phyloP scores from a whole-genome alignment of 2,797 vertebrate genomes.

The Sternarchorhynchus goeldii region DNA sequence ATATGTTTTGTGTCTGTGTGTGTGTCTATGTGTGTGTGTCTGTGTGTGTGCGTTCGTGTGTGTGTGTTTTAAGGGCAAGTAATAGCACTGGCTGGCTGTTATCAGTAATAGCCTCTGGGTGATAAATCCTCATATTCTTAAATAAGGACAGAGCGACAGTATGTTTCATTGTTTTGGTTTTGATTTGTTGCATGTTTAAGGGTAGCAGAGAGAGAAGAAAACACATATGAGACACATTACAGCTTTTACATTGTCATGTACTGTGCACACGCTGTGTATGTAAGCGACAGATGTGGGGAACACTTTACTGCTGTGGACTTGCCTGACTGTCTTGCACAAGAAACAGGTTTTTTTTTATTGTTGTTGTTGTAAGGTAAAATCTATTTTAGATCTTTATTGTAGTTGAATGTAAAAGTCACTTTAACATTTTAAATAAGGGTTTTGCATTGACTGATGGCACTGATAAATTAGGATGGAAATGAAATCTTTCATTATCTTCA shows the following conservation, averaged over 20 bases:
- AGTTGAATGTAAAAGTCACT: constrained; percentile 63
- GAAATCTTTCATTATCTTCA: constrained; percentile 75
- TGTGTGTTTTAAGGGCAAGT: constrained; percentile 15
- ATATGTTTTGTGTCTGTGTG: constrained; percentile 20
- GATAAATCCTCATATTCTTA: constrained; percentile 36
- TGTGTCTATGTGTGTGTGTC: no score
- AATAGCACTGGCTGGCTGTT: constrained; percentile 31
- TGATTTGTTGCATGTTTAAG: constrained; percentile 29
- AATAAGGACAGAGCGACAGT: constrained; percentile 24
- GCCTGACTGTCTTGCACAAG: constrained; percentile 12
- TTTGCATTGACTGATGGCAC: constrained; percentile 69
- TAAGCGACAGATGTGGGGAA: constrained; percentile 4
- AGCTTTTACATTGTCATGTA: constrained; percentile 20
- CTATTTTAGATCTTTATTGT: constrained; percentile 65
- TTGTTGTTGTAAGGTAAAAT: constrained; percentile 43
- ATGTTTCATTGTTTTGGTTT: constrained; percentile 27
- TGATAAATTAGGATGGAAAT: constrained; percentile 81
- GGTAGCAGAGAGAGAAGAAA: constrained; percentile 9
- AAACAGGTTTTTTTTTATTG: constrained; percentile 21
- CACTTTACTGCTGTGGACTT: not conserved
- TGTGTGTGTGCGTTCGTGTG: no score
- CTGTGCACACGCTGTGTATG: not conserved
- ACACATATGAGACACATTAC: not conserved
- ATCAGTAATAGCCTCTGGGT: constrained; percentile 37
- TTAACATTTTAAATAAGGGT: constrained; percentile 55